Evolutionary conservation across 2,113 vertebrate species (phyloP).

Genomic region (Chiloscyllium plagiosum): DNA sequence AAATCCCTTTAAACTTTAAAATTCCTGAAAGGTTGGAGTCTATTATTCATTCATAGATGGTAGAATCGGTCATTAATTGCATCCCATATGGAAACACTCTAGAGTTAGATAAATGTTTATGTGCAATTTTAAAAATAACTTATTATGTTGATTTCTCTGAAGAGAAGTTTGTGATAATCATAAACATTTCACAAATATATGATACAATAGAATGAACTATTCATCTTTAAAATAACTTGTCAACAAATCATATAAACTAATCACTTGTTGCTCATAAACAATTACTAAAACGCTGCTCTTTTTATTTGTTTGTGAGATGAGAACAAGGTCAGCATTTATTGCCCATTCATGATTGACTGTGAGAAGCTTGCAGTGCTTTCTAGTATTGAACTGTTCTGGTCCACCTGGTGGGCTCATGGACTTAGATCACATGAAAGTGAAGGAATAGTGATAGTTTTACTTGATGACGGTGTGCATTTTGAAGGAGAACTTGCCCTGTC

Average conservation of each 20-base stretch:
- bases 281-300: not conserved
- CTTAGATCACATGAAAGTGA: no score
- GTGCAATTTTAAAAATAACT: not conserved
- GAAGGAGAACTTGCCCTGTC: no score
- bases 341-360: no score
- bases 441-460: no score
- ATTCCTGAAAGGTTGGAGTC: not conserved
- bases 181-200: not conserved
- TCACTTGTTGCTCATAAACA: not conserved
- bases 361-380: no score
- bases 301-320: no score
- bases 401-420: no score
- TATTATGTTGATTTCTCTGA: not conserved
- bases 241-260: not conserved
- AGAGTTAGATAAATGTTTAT: not conserved
- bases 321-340: no score
- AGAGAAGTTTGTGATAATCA: not conserved
- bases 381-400: no score
- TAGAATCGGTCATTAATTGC: not conserved
- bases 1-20: not conserved
- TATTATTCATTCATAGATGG: not conserved
- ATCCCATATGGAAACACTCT: not conserved
- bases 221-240: not conserved
- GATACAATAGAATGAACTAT: not conserved
- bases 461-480: no score